Percentiles rank a stretch among this genome's conserved stretches.
Conservation (phyloP, 2,113 vertebrate genomes). For the Dromaius novaehollandiae region DNA sequence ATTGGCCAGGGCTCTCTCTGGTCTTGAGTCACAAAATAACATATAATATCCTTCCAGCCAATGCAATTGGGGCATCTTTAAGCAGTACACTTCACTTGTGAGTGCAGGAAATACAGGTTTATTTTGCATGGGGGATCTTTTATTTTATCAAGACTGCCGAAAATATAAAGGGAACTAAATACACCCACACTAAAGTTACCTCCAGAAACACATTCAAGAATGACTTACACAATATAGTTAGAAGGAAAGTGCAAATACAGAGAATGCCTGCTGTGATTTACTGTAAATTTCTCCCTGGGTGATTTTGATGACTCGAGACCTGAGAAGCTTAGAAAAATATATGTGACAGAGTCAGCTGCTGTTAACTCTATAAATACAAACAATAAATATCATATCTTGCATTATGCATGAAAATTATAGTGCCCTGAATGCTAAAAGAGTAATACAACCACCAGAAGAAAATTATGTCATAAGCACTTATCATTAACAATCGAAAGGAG, state of each 20-base stretch:
- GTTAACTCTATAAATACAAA: constrained; percentile 41
- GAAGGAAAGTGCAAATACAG: background rate
- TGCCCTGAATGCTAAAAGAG: background rate
- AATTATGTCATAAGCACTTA: background rate
- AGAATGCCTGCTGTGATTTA: constrained; percentile 36
- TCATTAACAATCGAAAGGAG: background rate
- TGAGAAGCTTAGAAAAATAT: constrained; percentile 39
- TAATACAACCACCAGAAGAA: background rate
- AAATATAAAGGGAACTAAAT: constrained; percentile 35
- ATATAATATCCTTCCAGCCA: background rate
- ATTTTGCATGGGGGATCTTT: background rate
- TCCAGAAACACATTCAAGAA: constrained; percentile 7
- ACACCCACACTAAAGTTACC: background rate
- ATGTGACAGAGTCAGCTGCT: background rate
- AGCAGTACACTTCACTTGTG: background rate
- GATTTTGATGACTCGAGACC: constrained; percentile 46
- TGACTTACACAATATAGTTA: background rate
- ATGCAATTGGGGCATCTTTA: background rate
- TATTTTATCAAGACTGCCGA: constrained; percentile 28
- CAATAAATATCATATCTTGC: constrained; percentile 9
- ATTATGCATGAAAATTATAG: background rate
- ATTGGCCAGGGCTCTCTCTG: background rate
- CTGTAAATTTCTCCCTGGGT: constrained; percentile 9
- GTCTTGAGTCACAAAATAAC: background rate
- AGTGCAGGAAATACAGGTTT: background rate